A percentile compares a stretch with the other conserved stretches of the same genome.
Conservation (phyloP, 53 echinoderm and acorn worm genomes). For the Temnopleurus reevesii region DNA sequence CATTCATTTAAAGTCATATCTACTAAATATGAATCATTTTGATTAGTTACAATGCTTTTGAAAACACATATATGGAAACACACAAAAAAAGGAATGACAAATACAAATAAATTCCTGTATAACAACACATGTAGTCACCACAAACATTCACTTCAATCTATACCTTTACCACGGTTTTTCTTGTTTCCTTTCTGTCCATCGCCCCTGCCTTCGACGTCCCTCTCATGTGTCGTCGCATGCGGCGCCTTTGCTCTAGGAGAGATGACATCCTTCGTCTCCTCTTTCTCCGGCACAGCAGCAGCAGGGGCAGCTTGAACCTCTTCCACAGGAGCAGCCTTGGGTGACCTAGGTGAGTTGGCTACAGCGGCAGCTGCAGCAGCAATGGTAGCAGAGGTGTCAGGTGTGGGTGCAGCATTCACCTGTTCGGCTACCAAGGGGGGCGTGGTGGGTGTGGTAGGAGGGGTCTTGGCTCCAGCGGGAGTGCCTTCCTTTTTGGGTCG, state of each 20-base stretch:
- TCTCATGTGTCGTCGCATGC: neutral
- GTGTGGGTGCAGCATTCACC: conserved; percentile 12
- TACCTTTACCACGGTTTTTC: conserved; percentile 63
- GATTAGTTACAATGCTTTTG: too few species aligned
- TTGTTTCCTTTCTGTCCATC: conserved; percentile 66
- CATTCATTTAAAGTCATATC: too few species aligned
- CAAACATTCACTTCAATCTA: conserved; percentile 42
- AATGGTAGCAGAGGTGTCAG: neutral
- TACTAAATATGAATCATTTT: too few species aligned
- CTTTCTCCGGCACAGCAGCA: neutral
- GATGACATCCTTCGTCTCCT: neutral
- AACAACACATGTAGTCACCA: neutral
- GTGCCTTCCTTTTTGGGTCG: conserved; percentile 60
- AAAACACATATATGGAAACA: too few species aligned
- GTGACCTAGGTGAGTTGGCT: conserved; percentile 4
- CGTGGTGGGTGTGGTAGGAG: conserved; percentile 22
- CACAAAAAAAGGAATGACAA: too few species aligned
- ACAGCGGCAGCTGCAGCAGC: neutral
- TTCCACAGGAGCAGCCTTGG: conserved; percentile 32
- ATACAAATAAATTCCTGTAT: too few species aligned
- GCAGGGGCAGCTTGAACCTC: neutral
- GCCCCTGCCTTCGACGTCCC: conserved; percentile 21
- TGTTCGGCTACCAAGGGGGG: conserved; percentile 1
- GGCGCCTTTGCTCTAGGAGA: neutral
- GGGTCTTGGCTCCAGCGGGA: conserved; percentile 21